A percentile compares a stretch with the other conserved stretches of the same genome.
Evolutionary conservation across 2,113 vertebrate species (phyloP).

Genomic region (Diadophis punctatus): DNA sequence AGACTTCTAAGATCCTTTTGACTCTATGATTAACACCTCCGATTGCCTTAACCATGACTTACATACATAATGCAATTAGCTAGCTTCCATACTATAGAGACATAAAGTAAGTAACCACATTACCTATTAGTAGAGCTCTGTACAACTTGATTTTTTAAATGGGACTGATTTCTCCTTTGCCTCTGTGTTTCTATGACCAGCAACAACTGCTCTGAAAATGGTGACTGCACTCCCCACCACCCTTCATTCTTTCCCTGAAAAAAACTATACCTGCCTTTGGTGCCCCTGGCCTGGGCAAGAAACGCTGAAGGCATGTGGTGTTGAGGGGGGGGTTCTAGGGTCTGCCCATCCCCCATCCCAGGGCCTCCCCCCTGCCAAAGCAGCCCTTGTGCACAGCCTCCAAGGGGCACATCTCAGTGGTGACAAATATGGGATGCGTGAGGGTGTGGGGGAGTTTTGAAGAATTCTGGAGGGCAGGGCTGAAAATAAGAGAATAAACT

Average conservation of each 20-base stretch:
- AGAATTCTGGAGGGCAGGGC: background rate
- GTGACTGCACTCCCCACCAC: background rate
- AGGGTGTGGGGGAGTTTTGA: background rate
- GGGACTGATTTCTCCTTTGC: background rate
- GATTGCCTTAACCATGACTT: background rate
- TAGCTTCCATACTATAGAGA: background rate
- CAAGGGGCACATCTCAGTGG: too few species aligned
- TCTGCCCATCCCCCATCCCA: background rate
- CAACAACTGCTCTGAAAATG: background rate
- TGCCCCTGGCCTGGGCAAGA: background rate
- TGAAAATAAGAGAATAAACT: background rate
- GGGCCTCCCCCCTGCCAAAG: too few species aligned
- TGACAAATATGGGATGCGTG: background rate
- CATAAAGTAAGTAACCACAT: background rate
- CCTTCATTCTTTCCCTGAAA: background rate
- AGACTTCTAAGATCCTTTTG: background rate
- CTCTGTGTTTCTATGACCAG: background rate
- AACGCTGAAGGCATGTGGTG: background rate
- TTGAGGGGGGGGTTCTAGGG: background rate
- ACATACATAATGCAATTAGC: background rate
- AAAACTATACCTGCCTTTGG: background rate
- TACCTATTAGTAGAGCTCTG: background rate
- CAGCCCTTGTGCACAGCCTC: too few species aligned
- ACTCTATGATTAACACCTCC: background rate
- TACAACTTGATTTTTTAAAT: background rate